Evolutionary conservation across 2,797 vertebrate species (phyloP).

Genomic region (Sus cebifrons): DNA sequence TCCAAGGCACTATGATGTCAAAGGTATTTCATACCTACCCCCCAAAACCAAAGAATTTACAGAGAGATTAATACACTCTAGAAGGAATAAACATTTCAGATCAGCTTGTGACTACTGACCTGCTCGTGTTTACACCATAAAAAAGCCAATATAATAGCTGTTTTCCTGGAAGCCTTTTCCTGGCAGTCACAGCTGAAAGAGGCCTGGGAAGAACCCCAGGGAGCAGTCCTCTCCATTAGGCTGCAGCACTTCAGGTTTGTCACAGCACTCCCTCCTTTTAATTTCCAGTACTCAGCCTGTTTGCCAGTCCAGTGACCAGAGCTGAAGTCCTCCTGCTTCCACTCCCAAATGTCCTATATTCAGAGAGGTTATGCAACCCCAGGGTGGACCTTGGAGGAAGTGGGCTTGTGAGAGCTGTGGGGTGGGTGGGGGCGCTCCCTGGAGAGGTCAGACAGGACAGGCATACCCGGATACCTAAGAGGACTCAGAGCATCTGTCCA

Average conservation of each 20-base stretch:
- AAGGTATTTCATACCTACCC: conserved; percentile 24
- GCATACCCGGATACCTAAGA: accelerated
- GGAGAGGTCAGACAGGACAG: neutral
- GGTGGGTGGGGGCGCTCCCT: accelerated
- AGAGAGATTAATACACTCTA: conserved; percentile 53
- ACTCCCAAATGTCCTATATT: neutral
- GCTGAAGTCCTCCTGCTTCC: neutral
- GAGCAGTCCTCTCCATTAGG: neutral
- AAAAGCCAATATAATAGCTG: conserved; percentile 69
- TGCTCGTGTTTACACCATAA: conserved; percentile 75
- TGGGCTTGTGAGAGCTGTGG: neutral
- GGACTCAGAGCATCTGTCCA: too few relatives aligned
- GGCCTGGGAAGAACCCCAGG: conserved; percentile 35
- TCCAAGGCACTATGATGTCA: conserved; percentile 21
- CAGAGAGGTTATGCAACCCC: neutral
- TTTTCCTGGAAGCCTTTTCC: conserved; percentile 64
- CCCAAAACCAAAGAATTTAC: conserved; percentile 58
- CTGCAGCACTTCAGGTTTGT: neutral
- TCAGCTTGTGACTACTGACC: conserved; percentile 71
- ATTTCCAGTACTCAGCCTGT: neutral
- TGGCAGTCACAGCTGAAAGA: conserved; percentile 71
- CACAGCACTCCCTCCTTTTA: neutral
- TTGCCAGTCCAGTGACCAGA: neutral
- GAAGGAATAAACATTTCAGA: conserved; percentile 69
- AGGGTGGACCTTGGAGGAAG: neutral